Percentiles rank a stretch among this genome's conserved stretches.
phyloP scores from a whole-genome alignment of 2,888 invertebrate genomes.

The Sclerodermus sp. region DNA sequence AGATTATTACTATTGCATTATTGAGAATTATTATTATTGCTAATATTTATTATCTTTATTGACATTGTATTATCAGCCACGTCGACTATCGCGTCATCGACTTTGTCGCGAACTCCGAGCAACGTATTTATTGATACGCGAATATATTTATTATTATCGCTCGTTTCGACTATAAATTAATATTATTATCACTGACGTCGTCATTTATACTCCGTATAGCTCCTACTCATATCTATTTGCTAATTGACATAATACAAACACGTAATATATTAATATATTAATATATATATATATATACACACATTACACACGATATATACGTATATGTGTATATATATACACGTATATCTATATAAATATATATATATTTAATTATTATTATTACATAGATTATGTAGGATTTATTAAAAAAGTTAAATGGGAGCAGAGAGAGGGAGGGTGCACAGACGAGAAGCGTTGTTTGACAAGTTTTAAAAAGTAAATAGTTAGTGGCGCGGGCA shows the following conservation, averaged over 20 bases:
- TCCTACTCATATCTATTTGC: conserved; percentile 40
- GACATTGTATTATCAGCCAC: too few species aligned
- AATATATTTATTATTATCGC: conserved; percentile 22
- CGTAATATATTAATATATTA: conserved; percentile 19
- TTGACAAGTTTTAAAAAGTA: conserved; percentile 37
- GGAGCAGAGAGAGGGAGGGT: conserved; percentile 4
- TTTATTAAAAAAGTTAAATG: conserved; percentile 29
- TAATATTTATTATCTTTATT: background rate
- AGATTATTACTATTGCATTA: conserved; percentile 28
- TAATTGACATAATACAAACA: conserved; percentile 30
- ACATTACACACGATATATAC: conserved; percentile 3
- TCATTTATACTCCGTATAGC: conserved; percentile 28
- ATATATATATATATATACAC: conserved; percentile 17
- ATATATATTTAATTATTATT: conserved; percentile 19
- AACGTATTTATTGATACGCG: too few species aligned
- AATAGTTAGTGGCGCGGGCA: conserved; percentile 30
- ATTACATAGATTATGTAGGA: conserved; percentile 29
- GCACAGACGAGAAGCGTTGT: conserved; percentile 24
- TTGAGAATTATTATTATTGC: conserved; percentile 20
- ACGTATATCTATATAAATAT: conserved; percentile 15
- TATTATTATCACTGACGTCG: conserved; percentile 15
- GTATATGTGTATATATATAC: conserved; percentile 16
- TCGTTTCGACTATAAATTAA: conserved; percentile 27
- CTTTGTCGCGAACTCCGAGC: too few species aligned
- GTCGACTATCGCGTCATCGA: too few species aligned